Percentiles rank a stretch among this genome's conserved stretches.
Conservation (phyloP, 1,140 invertebrate genomes). For the Muscidifurax raptorellus region DNA sequence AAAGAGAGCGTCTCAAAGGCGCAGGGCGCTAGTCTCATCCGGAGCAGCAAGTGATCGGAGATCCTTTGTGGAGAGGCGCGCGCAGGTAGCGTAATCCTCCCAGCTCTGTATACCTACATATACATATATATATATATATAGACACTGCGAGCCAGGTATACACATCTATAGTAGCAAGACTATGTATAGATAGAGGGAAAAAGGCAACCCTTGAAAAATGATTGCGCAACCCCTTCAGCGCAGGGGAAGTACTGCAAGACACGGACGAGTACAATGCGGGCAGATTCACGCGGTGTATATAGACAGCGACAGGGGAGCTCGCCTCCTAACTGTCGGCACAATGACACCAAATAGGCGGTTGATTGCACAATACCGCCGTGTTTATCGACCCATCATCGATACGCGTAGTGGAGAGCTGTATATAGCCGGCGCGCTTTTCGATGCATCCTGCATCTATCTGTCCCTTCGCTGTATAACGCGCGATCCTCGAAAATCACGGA, state of each 20-base stretch:
- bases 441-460: constrained; percentile 18
- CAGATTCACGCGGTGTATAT: constrained; percentile 35
- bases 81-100: constrained; percentile 21
- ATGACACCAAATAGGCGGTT: constrained; percentile 73
- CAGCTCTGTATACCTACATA: not conserved
- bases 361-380: constrained; percentile 70
- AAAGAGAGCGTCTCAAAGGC: not conserved
- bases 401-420: constrained; percentile 48
- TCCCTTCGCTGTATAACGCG: not conserved
- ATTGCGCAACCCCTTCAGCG: constrained; percentile 56
- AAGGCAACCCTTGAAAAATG: constrained; percentile 52
- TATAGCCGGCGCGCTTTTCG: not conserved
- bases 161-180: not conserved
- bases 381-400: constrained; percentile 71
- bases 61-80: not conserved
- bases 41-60: constrained; percentile 49
- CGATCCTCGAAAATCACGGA: constrained; percentile 27
- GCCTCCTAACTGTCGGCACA: constrained; percentile 64
- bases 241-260: not conserved
- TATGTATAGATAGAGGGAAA: not conserved
- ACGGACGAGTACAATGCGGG: constrained; percentile 43
- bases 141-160: not conserved
- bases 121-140: too few relatives aligned
- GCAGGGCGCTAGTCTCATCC: not conserved
- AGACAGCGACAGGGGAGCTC: not conserved